phyloP scores from a whole-genome alignment of 2,113 vertebrate genomes.

The Sakesphorus luctuosus region DNA sequence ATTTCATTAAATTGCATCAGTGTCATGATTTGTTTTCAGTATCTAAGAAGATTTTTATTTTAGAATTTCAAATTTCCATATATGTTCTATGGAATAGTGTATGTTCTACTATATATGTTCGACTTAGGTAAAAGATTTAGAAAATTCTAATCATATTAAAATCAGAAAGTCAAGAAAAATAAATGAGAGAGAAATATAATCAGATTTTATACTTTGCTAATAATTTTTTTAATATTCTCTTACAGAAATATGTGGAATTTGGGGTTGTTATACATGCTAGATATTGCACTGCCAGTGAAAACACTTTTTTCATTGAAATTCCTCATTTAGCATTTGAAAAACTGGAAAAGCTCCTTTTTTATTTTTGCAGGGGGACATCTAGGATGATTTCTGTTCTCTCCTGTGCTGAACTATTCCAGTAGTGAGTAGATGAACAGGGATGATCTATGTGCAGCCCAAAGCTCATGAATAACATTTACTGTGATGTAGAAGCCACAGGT shows the following conservation, averaged over 20 bases:
- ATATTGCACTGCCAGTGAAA: neutral
- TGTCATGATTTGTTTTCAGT: neutral
- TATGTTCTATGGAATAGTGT: neutral
- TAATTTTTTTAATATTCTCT: neutral
- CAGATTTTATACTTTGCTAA: neutral
- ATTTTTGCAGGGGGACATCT: fast-evolving
- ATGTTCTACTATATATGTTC: neutral
- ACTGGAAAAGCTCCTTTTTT: neutral
- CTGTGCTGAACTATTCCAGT: neutral
- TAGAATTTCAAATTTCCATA: neutral
- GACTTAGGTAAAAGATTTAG: neutral
- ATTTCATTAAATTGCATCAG: neutral
- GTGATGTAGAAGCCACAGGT: neutral
- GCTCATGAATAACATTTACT: neutral
- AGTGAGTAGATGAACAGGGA: neutral
- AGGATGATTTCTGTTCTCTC: neutral
- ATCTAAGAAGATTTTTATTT: neutral
- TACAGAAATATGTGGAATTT: neutral
- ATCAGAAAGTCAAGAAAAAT: neutral
- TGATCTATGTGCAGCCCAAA: neutral
- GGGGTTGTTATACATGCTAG: neutral
- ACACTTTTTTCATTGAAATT: neutral
- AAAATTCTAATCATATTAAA: neutral
- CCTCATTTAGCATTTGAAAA: neutral
- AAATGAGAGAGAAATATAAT: neutral